Evolutionary conservation across 2,113 vertebrate species (phyloP), one percentile per base, ranked within the genome.

Genomic region (Saccopteryx leptura): DNA sequence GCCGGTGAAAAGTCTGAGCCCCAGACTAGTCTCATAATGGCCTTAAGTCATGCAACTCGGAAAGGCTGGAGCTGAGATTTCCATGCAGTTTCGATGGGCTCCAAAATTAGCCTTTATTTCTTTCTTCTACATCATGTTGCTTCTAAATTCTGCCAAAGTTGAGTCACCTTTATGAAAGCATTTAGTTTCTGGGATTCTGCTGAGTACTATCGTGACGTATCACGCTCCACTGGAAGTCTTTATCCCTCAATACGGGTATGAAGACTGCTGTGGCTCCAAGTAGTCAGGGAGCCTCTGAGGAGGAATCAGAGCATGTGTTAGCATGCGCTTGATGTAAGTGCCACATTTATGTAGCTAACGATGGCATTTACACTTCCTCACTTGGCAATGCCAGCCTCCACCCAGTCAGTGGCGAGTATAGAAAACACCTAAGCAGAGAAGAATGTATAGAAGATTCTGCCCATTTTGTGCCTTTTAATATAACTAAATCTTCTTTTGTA

Each of bases 311-410:
- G n/a, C 33, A 4, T 19, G 19, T 50, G 69, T 24, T 60, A 65
- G 66, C 19, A 1, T 33, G 71, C n/a, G 46, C 61, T 83, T 90
- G 9, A 5, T 28, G 0, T 66, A 81, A 84, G 76, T 23, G 66
- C n/a, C 24, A 4, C 71, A 90, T 92, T 97, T 90, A 33, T 80
- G 63, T 78, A 88, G 84, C 12, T 9, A 7, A 88, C 90, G 97
- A 95, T 92, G 93, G n/a, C 92, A 92, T 96, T 95, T 93, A 28
- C 92, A 93, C 95, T 61, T 58, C 74, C 66, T 74, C 63, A 75
- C 75, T 74, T 87, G 93, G 61, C 92, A 66, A 0, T 33, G n/a
- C 21, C 56, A 76, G 80, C 60, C 31, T 31, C 61, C 23, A 24
- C 26, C 90, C 92, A 76, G 65, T 92, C 94, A 84, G 52, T 31